A percentile compares a stretch with the other conserved stretches of the same genome.
phyloP scores from a whole-genome alignment of 2,113 vertebrate species.

The Arenaria interpres region DNA sequence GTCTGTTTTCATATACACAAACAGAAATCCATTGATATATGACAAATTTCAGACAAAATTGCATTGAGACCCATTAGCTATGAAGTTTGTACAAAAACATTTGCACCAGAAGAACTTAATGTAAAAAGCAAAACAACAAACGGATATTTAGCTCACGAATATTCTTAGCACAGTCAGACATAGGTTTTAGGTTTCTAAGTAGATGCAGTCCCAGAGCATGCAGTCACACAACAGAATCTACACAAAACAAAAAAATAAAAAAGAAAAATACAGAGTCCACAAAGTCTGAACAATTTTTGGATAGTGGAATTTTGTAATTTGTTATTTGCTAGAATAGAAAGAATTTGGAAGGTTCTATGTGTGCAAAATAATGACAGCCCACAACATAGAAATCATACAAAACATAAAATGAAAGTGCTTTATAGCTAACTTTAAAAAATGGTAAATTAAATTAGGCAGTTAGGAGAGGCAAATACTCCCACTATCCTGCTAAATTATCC shows the following conservation, averaged over 20 bases:
- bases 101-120: not conserved
- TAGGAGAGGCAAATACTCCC: conserved; percentile 6
- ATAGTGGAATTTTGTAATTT: not conserved
- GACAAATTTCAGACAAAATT: not conserved
- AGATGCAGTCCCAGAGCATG: not conserved
- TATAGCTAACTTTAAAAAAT: conserved; percentile 25
- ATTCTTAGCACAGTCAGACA: not conserved
- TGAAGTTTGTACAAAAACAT: not conserved
- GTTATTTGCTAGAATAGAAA: not conserved
- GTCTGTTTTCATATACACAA: not conserved
- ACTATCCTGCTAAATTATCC: conserved; percentile 34
- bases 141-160: not conserved
- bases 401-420: not conserved
- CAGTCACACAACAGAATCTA: not conserved
- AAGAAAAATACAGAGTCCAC: not conserved
- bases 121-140: not conserved
- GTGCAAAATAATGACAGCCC: not conserved
- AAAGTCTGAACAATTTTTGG: not conserved
- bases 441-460: conserved; percentile 18
- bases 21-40: not conserved
- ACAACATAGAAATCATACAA: not conserved
- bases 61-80: not conserved
- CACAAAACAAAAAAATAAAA: not conserved
- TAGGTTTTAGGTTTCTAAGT: not conserved
- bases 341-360: not conserved